Conservation (phyloP, 2,113 vertebrate species). For the Gambusia holbrooki region DNA sequence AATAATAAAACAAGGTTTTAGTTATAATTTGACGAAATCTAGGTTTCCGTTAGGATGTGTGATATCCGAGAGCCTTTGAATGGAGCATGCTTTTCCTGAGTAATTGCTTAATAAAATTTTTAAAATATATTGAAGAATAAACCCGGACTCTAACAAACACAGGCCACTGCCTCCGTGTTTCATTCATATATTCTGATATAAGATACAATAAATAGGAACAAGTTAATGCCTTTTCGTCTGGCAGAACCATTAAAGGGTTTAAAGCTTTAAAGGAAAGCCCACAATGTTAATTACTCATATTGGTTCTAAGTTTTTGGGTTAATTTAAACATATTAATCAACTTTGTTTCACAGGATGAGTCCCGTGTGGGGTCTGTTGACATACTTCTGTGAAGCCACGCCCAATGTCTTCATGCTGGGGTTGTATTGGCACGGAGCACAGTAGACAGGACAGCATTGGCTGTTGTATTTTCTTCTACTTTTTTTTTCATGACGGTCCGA, state of each 20-base stretch:
- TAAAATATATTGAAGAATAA: neutral
- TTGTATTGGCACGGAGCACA: constrained; percentile 85
- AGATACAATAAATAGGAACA: neutral
- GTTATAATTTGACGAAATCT: too few species aligned
- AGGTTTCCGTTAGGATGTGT: too few species aligned
- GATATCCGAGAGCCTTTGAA: neutral
- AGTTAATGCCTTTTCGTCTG: neutral
- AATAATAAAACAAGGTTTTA: too few species aligned
- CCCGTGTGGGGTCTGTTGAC: constrained; percentile 82
- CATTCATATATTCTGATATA: neutral
- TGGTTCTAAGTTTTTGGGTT: neutral
- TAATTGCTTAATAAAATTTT: neutral
- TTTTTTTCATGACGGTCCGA: constrained; percentile 70
- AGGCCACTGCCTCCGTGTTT: too few species aligned
- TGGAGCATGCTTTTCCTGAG: neutral
- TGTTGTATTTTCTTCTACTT: constrained; percentile 71
- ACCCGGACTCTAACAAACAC: neutral
- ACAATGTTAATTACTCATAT: neutral
- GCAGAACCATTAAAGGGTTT: neutral
- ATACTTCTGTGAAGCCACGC: constrained; percentile 87
- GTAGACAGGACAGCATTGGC: constrained; percentile 83
- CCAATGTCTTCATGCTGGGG: constrained; percentile 62
- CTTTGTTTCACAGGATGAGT: constrained; percentile 23
- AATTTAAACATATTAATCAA: neutral
- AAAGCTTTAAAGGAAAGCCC: neutral